A percentile compares a stretch with the other conserved stretches of the same genome.
These are phyloP conservation scores for Xenops minutus DNA, from an alignment of 2,797 vertebrate genomes.

Conservation along the genomic window DNA sequence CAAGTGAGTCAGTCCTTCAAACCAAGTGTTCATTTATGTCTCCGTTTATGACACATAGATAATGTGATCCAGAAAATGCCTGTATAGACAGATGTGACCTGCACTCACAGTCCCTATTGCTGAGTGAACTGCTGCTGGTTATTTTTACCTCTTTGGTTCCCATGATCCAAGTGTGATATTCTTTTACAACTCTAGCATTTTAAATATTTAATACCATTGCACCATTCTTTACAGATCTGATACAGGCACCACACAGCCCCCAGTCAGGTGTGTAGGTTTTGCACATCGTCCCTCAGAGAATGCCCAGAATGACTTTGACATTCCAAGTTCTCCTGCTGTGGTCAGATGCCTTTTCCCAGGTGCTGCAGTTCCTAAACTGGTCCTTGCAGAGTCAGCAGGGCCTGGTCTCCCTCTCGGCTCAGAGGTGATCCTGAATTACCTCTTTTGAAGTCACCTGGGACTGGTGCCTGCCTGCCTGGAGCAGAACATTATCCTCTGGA, in stretches of 20 bases:
- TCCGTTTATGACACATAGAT: neutral
- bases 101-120: fast-evolving
- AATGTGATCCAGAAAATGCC: neutral
- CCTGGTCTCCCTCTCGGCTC: neutral
- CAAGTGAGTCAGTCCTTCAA: constrained; percentile 5
- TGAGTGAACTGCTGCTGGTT: neutral
- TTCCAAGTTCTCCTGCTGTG: neutral
- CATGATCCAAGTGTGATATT: neutral
- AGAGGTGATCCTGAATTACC: neutral
- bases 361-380: neutral
- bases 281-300: neutral
- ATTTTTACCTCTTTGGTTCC: neutral
- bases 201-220: neutral
- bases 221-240: neutral
- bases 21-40: neutral
- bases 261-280: neutral
- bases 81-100: neutral
- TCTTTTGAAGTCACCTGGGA: neutral
- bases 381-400: neutral
- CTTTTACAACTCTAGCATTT: neutral
- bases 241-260: neutral
- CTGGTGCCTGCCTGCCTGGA: neutral
- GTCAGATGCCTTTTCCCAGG: neutral
- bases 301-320: neutral
- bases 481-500: neutral